phyloP scores from a whole-genome alignment of 1,140 invertebrate genomes.

The Penaeus chinensis region DNA sequence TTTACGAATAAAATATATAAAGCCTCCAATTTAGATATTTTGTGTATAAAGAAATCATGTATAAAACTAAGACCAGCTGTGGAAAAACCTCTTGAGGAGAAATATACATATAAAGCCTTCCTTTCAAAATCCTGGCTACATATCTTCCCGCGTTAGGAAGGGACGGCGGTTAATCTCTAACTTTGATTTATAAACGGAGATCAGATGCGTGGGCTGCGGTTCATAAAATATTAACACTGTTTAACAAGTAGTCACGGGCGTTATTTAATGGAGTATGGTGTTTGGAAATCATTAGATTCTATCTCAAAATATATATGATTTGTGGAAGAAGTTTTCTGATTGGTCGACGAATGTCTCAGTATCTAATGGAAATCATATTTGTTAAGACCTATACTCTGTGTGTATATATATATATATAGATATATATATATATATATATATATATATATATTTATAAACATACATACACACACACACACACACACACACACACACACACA shows the following conservation, averaged over 20 bases:
- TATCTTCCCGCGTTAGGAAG: no score
- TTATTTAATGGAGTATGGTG: neutral
- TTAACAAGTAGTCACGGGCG: neutral
- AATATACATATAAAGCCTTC: no score
- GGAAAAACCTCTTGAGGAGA: no score
- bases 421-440: conserved; percentile 26
- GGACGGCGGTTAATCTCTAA: no score
- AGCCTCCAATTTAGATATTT: no score
- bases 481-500: neutral
- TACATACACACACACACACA: neutral
- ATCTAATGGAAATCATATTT: neutral
- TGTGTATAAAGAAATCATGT: no score
- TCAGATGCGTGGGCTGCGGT: neutral
- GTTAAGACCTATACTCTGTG: neutral
- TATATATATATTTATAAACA: conserved; percentile 13
- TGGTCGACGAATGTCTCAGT: neutral
- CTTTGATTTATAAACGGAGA: neutral
- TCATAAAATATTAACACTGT: neutral
- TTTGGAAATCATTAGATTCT: no score
- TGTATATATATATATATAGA: conserved; percentile 20
- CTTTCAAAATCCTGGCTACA: no score
- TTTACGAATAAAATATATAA: no score
- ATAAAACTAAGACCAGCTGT: no score
- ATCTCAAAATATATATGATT: no score
- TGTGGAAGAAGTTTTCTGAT: neutral